Percentiles rank a stretch among this genome's conserved stretches.
These are phyloP conservation scores for Electrophaes corylata DNA, from an alignment of 2,888 invertebrate species.

Conservation along the genomic window DNA sequence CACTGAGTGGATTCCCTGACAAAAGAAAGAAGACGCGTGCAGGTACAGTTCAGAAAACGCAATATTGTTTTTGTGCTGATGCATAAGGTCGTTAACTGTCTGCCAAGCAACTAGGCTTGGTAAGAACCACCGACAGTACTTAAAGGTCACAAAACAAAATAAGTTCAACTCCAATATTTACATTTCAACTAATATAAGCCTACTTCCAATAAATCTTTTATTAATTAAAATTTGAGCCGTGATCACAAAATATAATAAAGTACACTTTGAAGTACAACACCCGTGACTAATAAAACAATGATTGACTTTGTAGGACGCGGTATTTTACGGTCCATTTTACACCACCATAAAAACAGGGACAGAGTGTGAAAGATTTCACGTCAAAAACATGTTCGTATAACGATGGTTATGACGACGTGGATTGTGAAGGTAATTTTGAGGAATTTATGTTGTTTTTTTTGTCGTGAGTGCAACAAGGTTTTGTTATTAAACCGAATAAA, in stretches of 20 bases:
- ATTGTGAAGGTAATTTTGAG: neutral
- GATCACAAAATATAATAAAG: slow-evolving; percentile 28
- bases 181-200: slow-evolving; percentile 23
- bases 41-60: too few species aligned
- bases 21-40: too few species aligned
- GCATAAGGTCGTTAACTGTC: too few species aligned
- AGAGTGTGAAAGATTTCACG: slow-evolving; percentile 42
- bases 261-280: slow-evolving; percentile 46
- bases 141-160: slow-evolving; percentile 10
- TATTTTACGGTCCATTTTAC: slow-evolving; percentile 76
- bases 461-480: neutral
- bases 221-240: slow-evolving; percentile 24
- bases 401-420: slow-evolving; percentile 17
- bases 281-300: slow-evolving; percentile 77
- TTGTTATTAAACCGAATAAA: neutral
- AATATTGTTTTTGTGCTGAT: too few species aligned
- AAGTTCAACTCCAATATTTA: slow-evolving; percentile 18
- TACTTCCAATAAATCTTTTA: slow-evolving; percentile 21
- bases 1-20: too few species aligned
- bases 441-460: neutral
- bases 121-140: too few species aligned
- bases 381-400: slow-evolving; percentile 49
- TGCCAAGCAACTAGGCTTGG: too few species aligned
- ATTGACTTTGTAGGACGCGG: slow-evolving; percentile 72
- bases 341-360: slow-evolving; percentile 70